phyloP scores from a whole-genome alignment of 2,797 vertebrate genomes.

The Geotrypetes seraphini region DNA sequence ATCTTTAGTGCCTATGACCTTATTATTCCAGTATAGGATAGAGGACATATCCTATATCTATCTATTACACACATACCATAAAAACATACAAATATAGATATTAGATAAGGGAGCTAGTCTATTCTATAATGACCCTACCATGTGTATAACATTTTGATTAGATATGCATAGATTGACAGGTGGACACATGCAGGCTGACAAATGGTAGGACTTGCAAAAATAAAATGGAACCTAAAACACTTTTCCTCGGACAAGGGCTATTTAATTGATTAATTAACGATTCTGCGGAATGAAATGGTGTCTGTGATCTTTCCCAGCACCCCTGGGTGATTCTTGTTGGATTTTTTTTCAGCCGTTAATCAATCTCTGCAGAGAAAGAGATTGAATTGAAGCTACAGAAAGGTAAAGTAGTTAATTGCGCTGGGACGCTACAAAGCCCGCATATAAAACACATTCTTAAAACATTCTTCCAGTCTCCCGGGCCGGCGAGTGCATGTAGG shows the following conservation, averaged over 20 bases:
- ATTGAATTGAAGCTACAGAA: constrained; percentile 20
- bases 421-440: constrained; percentile 16
- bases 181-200: too few relatives aligned
- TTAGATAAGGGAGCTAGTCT: too few relatives aligned
- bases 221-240: too few relatives aligned
- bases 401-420: constrained; percentile 24
- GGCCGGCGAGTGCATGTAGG: neutral
- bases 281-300: constrained; percentile 13
- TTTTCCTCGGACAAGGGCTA: too few relatives aligned
- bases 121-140: too few relatives aligned
- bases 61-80: constrained; percentile 16
- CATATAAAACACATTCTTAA: constrained; percentile 26
- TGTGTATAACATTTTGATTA: too few relatives aligned
- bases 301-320: constrained; percentile 23
- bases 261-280: constrained; percentile 34
- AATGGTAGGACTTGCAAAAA: too few relatives aligned
- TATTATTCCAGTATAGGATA: too few relatives aligned
- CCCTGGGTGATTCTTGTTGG: constrained; percentile 25
- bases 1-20: too few relatives aligned
- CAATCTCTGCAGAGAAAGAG: constrained; percentile 19
- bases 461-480: constrained; percentile 5
- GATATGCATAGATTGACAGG: too few relatives aligned
- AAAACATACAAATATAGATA: too few relatives aligned
- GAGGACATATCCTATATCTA: too few relatives aligned
- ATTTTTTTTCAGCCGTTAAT: constrained; percentile 32